Base-by-base conservation (phyloP, 2,797 vertebrate species). In the Onychomys arenicola region DNA sequence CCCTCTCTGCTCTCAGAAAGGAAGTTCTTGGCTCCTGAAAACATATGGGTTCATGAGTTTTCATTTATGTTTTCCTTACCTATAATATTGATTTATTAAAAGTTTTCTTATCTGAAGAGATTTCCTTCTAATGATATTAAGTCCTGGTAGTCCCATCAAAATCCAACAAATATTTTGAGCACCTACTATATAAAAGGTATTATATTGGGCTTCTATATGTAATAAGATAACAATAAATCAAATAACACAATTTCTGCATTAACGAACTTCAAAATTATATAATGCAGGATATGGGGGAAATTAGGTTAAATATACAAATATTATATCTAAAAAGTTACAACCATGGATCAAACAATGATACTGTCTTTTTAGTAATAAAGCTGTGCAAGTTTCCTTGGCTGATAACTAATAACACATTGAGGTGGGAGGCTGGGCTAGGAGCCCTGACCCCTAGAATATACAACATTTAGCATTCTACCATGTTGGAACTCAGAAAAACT, bases 81-180 rank as follows among this genome's bases (percentile, higher is more conserved):
- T 59, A 7, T 32, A 73, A 57, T 57, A 69, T 90, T 84, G 14
- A 19, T 75, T 94, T 29, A 61, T n/a, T 91, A 75, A 63, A 95
- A 73, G 5, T 3, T 57, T 81, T 73, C 46, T 73, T 52, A 25
- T 59, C 57, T 75, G 52, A 90, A 93, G 89, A 93, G 12, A n/a
- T 10, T 52, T 52, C 49, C 77, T 92, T 81, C 65, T 73, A 88
- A 34, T 76, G 55, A 76, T 5, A 61, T 27, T 82, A 46, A 80
- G 52, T 49, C 76, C 52, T 95, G 25, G 52, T 82, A 81, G 46
- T 85, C 16, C 34, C 34, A 91, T 4, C 59, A 75, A 93, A 86
- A 89, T 55, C 69, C 67, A 94, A 61, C 43, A 67, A 94, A 95
- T 89, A 49, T 67, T 91, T 88, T 93, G 17, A 90, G 46, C 49